Evolutionary conservation across 2,888 invertebrate genomes (phyloP).

Genomic region (Athalia rosae): DNA sequence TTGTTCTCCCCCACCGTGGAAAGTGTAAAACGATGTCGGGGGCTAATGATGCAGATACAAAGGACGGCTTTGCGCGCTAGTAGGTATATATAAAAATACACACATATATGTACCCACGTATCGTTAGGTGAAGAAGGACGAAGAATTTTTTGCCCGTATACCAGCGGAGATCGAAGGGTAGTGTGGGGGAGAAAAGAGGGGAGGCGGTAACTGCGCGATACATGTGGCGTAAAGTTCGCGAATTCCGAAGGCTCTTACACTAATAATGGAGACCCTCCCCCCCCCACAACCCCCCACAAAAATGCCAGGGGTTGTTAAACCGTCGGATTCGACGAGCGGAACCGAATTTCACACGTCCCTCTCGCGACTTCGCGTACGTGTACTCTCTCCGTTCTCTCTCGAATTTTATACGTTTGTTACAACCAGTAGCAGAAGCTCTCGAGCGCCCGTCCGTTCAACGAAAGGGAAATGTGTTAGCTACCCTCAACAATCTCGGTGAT

Average conservation of each 20-base stretch:
- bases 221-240: slow-evolving; percentile 8
- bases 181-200: neutral
- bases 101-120: neutral
- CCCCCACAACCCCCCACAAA: neutral
- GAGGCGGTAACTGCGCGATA: neutral
- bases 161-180: slow-evolving; percentile 2
- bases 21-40: slow-evolving; percentile 38
- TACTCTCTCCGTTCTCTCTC: no score
- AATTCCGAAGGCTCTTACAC: slow-evolving; percentile 15
- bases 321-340: neutral
- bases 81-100: neutral
- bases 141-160: slow-evolving; percentile 1
- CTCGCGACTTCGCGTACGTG: no score
- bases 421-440: no score
- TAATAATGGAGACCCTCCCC: neutral
- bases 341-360: no score
- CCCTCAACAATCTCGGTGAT: no score
- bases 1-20: neutral
- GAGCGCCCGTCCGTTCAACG: no score
- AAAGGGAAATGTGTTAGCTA: no score
- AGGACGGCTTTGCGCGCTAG: neutral
- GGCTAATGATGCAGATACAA: slow-evolving; percentile 29
- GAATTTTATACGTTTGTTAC: no score
- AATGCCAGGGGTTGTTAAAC: neutral
- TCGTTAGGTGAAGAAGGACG: neutral